phyloP scores from a whole-genome alignment of 2,797 vertebrate genomes.

The Chloroceryle amazona region DNA sequence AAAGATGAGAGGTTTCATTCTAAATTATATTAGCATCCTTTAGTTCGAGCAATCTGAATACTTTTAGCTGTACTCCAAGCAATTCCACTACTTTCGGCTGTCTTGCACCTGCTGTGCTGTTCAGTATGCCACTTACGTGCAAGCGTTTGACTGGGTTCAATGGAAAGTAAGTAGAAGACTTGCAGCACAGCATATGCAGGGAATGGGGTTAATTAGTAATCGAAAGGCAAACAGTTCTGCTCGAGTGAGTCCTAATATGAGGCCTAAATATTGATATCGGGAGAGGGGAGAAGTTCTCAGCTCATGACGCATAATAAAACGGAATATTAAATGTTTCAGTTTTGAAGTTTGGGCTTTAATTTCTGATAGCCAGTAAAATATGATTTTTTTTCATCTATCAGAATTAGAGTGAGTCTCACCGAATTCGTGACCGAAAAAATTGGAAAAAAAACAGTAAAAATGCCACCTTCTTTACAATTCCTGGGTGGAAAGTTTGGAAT shows the following conservation, averaged over 20 bases:
- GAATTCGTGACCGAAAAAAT: neutral
- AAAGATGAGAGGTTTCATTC: slow-evolving; percentile 54
- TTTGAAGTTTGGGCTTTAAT: neutral
- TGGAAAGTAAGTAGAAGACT: neutral
- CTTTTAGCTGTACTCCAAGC: slow-evolving; percentile 25
- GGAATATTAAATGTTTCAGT: neutral
- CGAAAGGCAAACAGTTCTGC: neutral
- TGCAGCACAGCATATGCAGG: neutral
- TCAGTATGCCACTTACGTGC: neutral
- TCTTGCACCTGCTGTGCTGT: neutral
- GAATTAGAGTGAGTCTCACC: fast-evolving
- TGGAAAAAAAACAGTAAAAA: neutral
- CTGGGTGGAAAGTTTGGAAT: neutral
- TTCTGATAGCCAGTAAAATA: neutral
- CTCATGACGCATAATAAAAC: neutral
- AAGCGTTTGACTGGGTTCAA: neutral
- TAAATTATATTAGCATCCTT: slow-evolving; percentile 26
- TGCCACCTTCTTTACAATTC: neutral
- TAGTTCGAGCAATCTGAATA: slow-evolving; percentile 3
- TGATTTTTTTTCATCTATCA: neutral
- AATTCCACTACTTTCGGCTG: slow-evolving; percentile 7
- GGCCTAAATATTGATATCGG: neutral
- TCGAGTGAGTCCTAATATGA: neutral
- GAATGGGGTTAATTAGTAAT: slow-evolving; percentile 30
- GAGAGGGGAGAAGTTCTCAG: neutral